These are phyloP conservation scores for Spatulosminthurus flaviceps DNA, from an alignment of 2,888 invertebrate genomes.

Conservation along the genomic window DNA sequence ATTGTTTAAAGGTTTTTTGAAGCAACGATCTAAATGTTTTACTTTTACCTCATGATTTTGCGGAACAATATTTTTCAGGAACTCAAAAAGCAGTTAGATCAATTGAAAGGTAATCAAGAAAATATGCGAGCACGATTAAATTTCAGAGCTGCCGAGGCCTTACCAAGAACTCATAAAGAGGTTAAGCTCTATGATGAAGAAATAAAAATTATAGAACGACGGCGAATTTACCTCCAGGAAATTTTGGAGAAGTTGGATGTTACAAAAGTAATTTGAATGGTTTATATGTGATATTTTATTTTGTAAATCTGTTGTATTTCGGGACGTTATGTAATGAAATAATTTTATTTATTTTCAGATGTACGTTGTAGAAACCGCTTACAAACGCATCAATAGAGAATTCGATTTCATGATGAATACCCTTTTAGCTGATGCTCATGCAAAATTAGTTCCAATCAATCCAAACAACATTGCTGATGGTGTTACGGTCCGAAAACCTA, in stretches of 20 bases:
- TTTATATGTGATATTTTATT: background rate
- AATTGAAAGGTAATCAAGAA: constrained; percentile 49
- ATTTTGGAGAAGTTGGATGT: constrained; percentile 89
- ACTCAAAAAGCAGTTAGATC: constrained; percentile 51
- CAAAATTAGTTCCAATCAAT: constrained; percentile 75
- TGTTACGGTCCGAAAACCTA: constrained; percentile 74
- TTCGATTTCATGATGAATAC: constrained; percentile 94
- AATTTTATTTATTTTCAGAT: constrained; percentile 23
- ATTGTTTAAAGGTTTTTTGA: no score
- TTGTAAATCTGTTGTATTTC: background rate
- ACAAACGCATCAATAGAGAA: constrained; percentile 81
- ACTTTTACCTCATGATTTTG: background rate
- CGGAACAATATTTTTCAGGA: constrained; percentile 44
- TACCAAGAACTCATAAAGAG: constrained; percentile 68
- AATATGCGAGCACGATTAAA: constrained; percentile 53
- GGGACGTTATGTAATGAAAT: background rate
- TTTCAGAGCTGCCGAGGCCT: constrained; percentile 53
- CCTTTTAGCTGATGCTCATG: constrained; percentile 88
- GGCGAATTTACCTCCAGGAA: constrained; percentile 77
- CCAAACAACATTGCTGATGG: constrained; percentile 78
- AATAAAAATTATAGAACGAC: constrained; percentile 76
- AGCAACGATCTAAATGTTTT: no score
- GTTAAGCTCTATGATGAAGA: constrained; percentile 73
- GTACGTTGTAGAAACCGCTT: constrained; percentile 65
- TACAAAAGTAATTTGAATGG: constrained; percentile 75